These are phyloP conservation scores for Amphimallon solstitiale DNA, from an alignment of 2,888 invertebrate species.

Conservation along the genomic window DNA sequence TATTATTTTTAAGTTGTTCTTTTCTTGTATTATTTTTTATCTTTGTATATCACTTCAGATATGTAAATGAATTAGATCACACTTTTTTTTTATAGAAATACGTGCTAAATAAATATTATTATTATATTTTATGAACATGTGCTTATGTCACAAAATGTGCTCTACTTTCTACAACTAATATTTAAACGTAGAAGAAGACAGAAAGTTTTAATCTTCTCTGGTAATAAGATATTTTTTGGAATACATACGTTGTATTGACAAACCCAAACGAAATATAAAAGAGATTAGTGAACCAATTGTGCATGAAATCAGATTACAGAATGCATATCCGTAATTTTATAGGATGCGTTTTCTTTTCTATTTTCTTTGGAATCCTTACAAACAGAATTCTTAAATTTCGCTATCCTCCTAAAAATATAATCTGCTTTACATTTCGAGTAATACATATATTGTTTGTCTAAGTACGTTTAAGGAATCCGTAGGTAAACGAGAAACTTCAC, in stretches of 20 bases:
- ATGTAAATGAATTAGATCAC: too few species aligned
- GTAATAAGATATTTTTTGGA: constrained; percentile 28
- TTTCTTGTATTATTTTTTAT: too few species aligned
- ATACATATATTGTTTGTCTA: neutral
- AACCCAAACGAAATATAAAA: constrained; percentile 20
- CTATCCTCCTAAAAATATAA: neutral
- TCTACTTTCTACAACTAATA: too few species aligned
- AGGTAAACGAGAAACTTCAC: constrained; percentile 4
- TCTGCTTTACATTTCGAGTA: neutral
- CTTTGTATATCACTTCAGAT: too few species aligned
- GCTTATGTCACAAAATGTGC: too few species aligned
- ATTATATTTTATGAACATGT: too few species aligned
- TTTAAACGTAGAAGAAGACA: too few species aligned
- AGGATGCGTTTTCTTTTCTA: constrained; percentile 5
- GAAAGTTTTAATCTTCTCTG: too few species aligned
- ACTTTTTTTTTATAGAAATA: too few species aligned
- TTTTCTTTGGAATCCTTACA: neutral
- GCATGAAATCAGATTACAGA: constrained; percentile 46
- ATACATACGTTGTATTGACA: neutral
- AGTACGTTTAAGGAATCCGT: neutral
- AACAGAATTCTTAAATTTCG: constrained; percentile 12
- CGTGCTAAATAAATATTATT: too few species aligned
- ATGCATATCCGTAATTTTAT: constrained; percentile 21
- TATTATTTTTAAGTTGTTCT: too few species aligned
- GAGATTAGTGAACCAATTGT: constrained; percentile 44